phyloP scores from a whole-genome alignment of 1,140 invertebrate genomes.

The Trichonephila inaurata region DNA sequence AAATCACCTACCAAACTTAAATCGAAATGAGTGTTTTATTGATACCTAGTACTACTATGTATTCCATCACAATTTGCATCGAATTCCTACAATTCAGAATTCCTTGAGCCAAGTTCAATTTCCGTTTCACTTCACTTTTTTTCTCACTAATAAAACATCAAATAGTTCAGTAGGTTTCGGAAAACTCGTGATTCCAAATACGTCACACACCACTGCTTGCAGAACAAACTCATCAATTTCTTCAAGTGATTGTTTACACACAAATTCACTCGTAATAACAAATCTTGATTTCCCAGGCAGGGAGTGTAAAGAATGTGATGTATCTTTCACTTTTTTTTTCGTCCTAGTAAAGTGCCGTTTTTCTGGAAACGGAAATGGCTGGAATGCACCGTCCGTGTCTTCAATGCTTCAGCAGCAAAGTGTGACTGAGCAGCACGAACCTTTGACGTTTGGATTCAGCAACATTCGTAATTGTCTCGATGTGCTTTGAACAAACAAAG shows the following conservation, averaged over 20 bases:
- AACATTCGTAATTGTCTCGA: neutral
- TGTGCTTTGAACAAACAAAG: neutral
- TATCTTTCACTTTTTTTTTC: neutral
- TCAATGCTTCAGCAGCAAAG: slow-evolving; percentile 25
- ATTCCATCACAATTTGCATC: no score
- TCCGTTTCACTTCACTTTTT: no score
- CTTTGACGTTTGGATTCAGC: neutral
- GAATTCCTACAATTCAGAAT: no score
- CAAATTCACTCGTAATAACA: neutral
- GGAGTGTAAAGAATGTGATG: neutral
- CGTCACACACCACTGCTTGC: neutral
- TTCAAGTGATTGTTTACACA: neutral
- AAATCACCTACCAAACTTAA: no score
- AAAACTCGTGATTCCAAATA: no score
- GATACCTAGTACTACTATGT: no score
- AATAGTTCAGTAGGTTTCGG: no score
- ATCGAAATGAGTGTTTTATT: no score
- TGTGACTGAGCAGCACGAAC: slow-evolving; percentile 32
- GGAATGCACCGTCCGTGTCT: neutral
- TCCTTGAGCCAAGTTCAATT: no score
- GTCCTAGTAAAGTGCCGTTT: neutral
- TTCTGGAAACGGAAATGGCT: neutral
- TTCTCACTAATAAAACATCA: no score
- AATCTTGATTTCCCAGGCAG: neutral
- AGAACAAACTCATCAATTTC: neutral